These are phyloP conservation scores for Oncorhynchus mykiss DNA, from an alignment of 2,113 vertebrate species.

Conservation along the genomic window DNA sequence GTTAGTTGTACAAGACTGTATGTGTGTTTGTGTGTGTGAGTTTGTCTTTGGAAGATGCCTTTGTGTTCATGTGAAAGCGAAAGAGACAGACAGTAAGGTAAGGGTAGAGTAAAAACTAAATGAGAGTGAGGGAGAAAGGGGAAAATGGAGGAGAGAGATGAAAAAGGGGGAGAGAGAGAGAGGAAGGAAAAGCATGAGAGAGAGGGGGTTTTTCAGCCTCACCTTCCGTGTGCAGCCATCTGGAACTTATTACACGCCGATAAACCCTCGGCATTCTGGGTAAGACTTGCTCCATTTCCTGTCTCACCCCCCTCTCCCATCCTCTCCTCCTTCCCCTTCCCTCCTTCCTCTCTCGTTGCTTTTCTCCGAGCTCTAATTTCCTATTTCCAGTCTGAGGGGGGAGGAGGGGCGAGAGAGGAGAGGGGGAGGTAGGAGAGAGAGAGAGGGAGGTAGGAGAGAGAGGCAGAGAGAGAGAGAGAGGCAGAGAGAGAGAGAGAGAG, in stretches of 20 bases:
- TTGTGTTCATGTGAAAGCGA: too few species aligned
- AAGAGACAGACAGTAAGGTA: neutral
- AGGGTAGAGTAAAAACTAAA: neutral
- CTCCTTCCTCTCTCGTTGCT: neutral
- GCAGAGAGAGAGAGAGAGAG: neutral
- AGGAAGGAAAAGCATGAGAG: constrained; percentile 20
- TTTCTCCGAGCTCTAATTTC: constrained; percentile 32
- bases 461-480: neutral
- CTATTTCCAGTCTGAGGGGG: constrained; percentile 22
- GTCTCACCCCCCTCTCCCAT: constrained; percentile 16
- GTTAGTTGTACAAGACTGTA: too few species aligned
- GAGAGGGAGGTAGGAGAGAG: neutral
- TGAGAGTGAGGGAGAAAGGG: neutral
- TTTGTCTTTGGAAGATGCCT: neutral
- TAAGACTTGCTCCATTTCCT: constrained; percentile 35
- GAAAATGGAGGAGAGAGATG: neutral
- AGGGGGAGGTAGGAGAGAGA: neutral
- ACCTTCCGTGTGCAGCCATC: constrained; percentile 52
- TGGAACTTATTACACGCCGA: constrained; percentile 63
- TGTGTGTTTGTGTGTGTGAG: neutral
- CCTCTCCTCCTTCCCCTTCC: neutral
- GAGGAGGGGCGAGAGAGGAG: neutral
- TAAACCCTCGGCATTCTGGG: constrained; percentile 24
- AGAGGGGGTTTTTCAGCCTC: constrained; percentile 28
- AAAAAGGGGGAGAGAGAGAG: constrained; percentile 14